Evolutionary conservation across 2,888 invertebrate species (phyloP).

Genomic region (Mimachlamys varia): DNA sequence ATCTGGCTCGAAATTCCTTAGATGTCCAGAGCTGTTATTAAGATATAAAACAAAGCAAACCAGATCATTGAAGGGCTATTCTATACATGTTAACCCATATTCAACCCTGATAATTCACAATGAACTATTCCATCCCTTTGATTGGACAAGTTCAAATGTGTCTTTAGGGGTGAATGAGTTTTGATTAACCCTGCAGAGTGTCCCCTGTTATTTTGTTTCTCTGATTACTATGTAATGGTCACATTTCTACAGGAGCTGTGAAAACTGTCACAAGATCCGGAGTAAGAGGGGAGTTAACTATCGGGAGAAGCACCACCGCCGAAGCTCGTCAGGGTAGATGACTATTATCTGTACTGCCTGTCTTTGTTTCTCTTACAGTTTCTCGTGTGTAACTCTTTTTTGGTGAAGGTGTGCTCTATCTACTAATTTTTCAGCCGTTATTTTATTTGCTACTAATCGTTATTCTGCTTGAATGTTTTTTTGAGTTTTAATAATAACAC

Average conservation of each 20-base stretch:
- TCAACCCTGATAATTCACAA: too few species aligned
- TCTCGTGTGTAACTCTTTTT: conserved; percentile 12
- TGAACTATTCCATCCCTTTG: too few species aligned
- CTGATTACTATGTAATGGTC: background rate
- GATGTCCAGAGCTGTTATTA: too few species aligned
- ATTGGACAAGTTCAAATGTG: too few species aligned
- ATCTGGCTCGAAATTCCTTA: too few species aligned
- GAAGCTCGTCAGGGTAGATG: conserved; percentile 48
- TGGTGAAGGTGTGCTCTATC: conserved; percentile 36
- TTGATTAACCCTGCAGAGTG: too few species aligned
- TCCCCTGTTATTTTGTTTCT: background rate
- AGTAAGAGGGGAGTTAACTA: conserved; percentile 44
- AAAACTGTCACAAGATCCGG: conserved; percentile 48
- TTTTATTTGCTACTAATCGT: background rate
- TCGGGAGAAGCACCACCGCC: conserved; percentile 52
- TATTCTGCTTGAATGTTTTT: background rate
- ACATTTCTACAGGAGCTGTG: conserved; percentile 51
- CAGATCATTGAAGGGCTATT: too few species aligned
- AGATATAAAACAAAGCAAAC: too few species aligned
- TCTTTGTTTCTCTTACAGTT: conserved; percentile 37
- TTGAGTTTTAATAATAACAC: background rate
- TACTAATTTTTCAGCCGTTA: background rate
- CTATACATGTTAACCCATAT: too few species aligned
- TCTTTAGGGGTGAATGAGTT: too few species aligned
- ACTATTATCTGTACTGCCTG: background rate